Conservation (phyloP, 2,113 vertebrate genomes). For the Tachuris rubrigastra region DNA sequence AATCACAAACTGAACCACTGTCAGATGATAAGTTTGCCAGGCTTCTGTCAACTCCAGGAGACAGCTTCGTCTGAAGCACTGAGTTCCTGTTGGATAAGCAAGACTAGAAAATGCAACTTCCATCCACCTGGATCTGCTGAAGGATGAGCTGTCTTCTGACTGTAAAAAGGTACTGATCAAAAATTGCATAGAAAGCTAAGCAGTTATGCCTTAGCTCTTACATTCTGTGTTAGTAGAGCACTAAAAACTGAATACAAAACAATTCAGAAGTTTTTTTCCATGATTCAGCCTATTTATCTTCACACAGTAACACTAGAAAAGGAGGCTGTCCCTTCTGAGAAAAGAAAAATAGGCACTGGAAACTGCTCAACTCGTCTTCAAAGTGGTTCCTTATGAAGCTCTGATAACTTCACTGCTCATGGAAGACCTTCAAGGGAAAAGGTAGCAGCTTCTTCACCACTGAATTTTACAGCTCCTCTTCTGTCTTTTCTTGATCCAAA, state of each 20-base stretch:
- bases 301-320: not conserved
- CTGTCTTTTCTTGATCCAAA: not conserved
- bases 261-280: not conserved
- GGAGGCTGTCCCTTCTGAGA: not conserved
- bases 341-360: not conserved
- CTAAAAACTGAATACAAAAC: not conserved
- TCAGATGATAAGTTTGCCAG: not conserved
- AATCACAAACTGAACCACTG: not conserved
- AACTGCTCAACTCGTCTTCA: not conserved
- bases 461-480: not conserved
- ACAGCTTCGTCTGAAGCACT: not conserved
- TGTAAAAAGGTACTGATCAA: not conserved
- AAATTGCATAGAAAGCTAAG: not conserved
- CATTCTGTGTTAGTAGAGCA: not conserved
- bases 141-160: not conserved
- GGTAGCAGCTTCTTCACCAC: not conserved
- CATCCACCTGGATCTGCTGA: not conserved
- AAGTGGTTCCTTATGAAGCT: not conserved
- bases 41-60: not conserved
- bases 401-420: not conserved
- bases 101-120: not conserved
- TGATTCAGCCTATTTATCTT: not conserved
- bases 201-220: not conserved
- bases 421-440: not conserved
- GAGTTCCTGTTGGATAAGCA: not conserved